Evolutionary conservation across 2,113 vertebrate genomes (phyloP).

Genomic region (Dinomys branickii): DNA sequence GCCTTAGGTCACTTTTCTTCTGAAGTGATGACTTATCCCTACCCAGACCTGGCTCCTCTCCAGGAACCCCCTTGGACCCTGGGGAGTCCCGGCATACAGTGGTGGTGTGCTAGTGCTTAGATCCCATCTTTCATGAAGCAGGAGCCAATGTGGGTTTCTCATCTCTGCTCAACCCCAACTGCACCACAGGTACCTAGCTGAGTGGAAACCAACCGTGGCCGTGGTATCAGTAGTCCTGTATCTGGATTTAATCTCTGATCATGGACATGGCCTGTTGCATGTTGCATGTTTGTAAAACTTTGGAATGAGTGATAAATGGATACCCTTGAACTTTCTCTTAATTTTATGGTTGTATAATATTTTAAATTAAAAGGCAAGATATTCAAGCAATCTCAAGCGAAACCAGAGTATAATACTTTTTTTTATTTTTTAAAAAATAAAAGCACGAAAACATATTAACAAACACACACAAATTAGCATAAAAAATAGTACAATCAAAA

Average conservation of each 20-base stretch:
- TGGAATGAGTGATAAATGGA: background rate
- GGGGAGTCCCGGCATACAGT: background rate
- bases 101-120: background rate
- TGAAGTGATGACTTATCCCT: too few species aligned
- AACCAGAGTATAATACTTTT: too few species aligned
- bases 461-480: too few species aligned
- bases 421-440: too few species aligned
- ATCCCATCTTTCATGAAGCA: background rate
- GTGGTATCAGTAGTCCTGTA: background rate
- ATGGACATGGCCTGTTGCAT: background rate
- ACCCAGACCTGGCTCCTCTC: background rate
- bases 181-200: too few species aligned
- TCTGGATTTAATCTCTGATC: background rate
- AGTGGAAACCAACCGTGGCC: rapidly evolving
- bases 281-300: background rate
- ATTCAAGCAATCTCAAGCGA: too few species aligned
- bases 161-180: too few species aligned
- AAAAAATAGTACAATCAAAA: too few species aligned
- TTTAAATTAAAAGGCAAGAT: background rate
- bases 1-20: background rate
- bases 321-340: background rate
- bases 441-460: too few species aligned
- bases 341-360: background rate
- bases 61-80: background rate
- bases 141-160: background rate